Conservation (phyloP, 2,888 invertebrate species). For the Ectropis crepuscularia region DNA sequence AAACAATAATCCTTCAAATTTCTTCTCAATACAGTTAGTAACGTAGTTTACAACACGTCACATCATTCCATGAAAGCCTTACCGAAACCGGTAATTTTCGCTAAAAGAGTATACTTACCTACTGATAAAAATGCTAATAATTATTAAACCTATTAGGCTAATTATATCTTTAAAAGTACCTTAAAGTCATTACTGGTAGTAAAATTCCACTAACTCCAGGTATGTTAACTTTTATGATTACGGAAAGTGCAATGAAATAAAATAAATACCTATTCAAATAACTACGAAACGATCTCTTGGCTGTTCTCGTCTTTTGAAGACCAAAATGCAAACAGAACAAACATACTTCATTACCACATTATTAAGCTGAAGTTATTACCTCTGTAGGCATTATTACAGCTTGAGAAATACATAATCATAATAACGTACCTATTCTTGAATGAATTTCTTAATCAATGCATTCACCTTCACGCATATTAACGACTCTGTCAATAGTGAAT, state of each 20-base stretch:
- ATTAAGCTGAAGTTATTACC: constrained; percentile 16
- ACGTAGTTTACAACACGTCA: too few relatives aligned
- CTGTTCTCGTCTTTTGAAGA: background rate
- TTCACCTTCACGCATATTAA: constrained; percentile 22
- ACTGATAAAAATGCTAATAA: too few relatives aligned
- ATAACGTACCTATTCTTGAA: constrained; percentile 47
- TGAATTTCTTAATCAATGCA: constrained; percentile 51
- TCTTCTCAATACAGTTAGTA: too few relatives aligned
- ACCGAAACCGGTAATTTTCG: too few relatives aligned
- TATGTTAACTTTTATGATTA: background rate
- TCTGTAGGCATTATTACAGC: constrained; percentile 7
- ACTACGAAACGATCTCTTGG: background rate
- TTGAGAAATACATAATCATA: constrained; percentile 32
- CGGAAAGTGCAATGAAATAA: background rate
- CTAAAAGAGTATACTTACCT: too few relatives aligned
- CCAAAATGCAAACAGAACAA: background rate
- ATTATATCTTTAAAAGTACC: too few relatives aligned
- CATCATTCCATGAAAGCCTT: too few relatives aligned
- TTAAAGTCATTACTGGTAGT: too few relatives aligned
- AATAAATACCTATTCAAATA: background rate
- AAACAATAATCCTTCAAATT: too few relatives aligned
- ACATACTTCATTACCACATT: constrained; percentile 10
- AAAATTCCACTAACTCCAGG: too few relatives aligned
- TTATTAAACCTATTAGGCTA: too few relatives aligned
- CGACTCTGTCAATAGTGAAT: constrained; percentile 28